phyloP scores from a whole-genome alignment of 64 coral and sea anemone species.

The Montipora cactus region DNA sequence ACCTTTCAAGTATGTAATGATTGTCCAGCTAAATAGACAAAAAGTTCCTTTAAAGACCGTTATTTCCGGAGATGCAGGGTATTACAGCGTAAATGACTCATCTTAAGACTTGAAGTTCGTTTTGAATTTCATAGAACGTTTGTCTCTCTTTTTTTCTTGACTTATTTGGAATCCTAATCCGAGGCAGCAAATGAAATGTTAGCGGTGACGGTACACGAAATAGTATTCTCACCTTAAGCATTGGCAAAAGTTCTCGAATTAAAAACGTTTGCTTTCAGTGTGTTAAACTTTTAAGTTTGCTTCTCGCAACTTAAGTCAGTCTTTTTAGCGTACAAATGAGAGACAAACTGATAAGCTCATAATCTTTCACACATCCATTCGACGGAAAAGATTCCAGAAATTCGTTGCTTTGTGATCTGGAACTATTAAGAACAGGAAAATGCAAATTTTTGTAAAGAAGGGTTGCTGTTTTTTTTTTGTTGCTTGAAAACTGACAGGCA shows the following conservation, averaged over 20 bases:
- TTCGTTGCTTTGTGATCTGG: not conserved
- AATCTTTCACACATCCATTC: not conserved
- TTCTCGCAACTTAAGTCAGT: not conserved
- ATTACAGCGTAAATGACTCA: constrained; percentile 8
- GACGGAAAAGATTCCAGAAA: constrained; percentile 29
- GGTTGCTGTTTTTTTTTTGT: not conserved
- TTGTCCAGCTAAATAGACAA: constrained; percentile 8
- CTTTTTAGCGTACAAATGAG: not conserved
- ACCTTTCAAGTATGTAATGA: constrained; percentile 16
- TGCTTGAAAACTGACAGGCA: constrained; percentile 22
- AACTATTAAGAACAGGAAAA: constrained; percentile 2
- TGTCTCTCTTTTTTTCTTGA: no score
- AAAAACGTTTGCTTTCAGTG: not conserved
- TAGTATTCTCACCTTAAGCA: not conserved
- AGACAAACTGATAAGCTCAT: not conserved
- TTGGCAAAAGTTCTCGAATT: not conserved
- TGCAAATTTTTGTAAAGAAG: constrained; percentile 20
- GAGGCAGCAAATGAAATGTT: not conserved
- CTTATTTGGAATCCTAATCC: not conserved
- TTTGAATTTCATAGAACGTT: not conserved
- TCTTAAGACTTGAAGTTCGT: not conserved
- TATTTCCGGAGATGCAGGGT: constrained; percentile 34
- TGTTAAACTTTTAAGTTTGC: not conserved
- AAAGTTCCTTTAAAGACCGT: constrained; percentile 27
- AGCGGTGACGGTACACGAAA: not conserved